phyloP scores from a whole-genome alignment of 2,113 vertebrate species.

The Sapajus apella region DNA sequence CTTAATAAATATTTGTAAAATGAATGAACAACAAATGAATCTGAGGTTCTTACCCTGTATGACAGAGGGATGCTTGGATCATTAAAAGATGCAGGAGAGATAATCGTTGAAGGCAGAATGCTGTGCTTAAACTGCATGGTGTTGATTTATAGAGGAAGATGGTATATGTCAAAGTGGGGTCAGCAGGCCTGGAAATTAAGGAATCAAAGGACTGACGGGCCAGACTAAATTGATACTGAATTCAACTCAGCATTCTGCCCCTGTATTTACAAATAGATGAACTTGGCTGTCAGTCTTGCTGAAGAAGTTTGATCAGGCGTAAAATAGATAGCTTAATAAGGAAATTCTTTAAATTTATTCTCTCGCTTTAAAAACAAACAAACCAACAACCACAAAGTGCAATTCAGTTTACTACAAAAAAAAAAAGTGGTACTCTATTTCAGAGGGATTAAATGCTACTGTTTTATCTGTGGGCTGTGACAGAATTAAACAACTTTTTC shows the following conservation, averaged over 20 bases:
- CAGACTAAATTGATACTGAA: constrained; percentile 18
- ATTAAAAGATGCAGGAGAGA: neutral
- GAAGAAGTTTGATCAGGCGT: constrained; percentile 35
- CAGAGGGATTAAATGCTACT: constrained; percentile 23
- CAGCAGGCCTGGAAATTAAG: neutral
- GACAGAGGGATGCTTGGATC: neutral
- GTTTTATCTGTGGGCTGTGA: constrained; percentile 41
- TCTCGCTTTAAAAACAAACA: neutral
- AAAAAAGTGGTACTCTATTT: neutral
- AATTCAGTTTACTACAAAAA: neutral
- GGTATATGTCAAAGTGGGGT: neutral
- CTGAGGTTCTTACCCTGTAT: neutral
- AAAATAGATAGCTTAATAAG: constrained; percentile 32
- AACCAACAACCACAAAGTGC: neutral
- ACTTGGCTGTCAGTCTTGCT: constrained; percentile 41
- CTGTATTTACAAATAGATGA: constrained; percentile 11
- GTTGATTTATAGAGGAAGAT: neutral
- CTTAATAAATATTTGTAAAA: neutral
- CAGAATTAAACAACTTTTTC: constrained; percentile 39
- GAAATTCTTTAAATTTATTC: constrained; percentile 33
- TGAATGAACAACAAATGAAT: neutral
- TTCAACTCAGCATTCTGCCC: neutral
- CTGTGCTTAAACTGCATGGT: neutral
- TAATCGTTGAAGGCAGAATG: neutral
- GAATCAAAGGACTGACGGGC: neutral